phyloP scores from a whole-genome alignment of 1,140 invertebrate genomes.

The Scaptomyza pallida region DNA sequence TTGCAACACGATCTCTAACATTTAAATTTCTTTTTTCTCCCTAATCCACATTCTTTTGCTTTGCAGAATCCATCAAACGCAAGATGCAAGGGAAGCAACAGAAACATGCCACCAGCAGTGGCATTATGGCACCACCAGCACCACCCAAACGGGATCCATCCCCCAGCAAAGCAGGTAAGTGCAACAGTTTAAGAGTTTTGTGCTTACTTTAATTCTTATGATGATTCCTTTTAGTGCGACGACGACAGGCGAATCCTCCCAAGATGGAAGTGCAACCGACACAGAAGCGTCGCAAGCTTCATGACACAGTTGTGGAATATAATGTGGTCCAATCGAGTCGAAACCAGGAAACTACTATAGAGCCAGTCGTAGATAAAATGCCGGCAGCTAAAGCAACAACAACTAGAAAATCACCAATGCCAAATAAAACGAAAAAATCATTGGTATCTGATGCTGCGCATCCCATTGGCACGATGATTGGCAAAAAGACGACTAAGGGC shows the following conservation, averaged over 20 bases:
- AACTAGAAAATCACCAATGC: not conserved
- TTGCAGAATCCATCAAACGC: constrained; percentile 23
- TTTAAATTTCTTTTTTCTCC: constrained; percentile 17
- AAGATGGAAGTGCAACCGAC: not conserved
- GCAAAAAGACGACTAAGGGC: not conserved
- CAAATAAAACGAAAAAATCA: not conserved
- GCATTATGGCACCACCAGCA: constrained; percentile 22
- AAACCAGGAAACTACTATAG: not conserved
- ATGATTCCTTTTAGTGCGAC: constrained; percentile 1
- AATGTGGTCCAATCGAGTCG: not conserved
- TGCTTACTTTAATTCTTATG: not conserved
- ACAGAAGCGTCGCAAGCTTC: constrained; percentile 17
- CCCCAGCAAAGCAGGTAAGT: constrained; percentile 13
- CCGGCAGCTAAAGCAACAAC: not conserved
- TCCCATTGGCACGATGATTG: not conserved
- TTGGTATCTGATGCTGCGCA: too few species aligned
- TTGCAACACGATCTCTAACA: constrained; percentile 13
- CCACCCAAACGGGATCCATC: not conserved
- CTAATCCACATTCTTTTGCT: not conserved
- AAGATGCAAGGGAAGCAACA: not conserved
- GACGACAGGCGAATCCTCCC: not conserved
- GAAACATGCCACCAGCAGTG: too few species aligned
- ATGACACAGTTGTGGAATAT: not conserved
- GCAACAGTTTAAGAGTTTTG: not conserved
- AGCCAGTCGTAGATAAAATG: not conserved